These are phyloP conservation scores for Lucilia cuprina DNA, from an alignment of 1,140 invertebrate genomes.

Conservation along the genomic window DNA sequence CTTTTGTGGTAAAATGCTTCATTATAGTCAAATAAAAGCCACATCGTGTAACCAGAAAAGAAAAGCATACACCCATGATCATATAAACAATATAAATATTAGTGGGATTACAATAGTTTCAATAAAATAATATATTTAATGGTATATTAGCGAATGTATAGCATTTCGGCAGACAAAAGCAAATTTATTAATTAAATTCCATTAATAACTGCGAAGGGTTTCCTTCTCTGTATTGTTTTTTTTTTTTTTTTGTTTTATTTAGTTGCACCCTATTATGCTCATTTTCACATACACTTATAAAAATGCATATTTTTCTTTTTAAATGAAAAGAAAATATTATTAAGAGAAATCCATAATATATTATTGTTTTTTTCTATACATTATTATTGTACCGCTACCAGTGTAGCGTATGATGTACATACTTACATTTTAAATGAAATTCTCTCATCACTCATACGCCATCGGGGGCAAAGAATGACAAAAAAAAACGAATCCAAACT, in stretches of 20 bases:
- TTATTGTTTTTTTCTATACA: not conserved
- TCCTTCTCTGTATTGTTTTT: too few relatives aligned
- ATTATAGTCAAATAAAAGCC: not conserved
- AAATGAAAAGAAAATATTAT: constrained; percentile 7
- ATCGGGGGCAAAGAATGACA: not conserved
- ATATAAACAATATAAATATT: too few relatives aligned
- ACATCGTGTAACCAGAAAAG: not conserved
- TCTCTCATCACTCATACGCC: not conserved
- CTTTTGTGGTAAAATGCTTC: not conserved
- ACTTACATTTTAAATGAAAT: not conserved
- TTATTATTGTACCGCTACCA: not conserved
- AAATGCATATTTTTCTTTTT: not conserved
- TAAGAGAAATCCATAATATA: not conserved
- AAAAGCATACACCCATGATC: too few relatives aligned
- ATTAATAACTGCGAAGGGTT: too few relatives aligned
- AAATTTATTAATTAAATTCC: too few relatives aligned
- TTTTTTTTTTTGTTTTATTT: too few relatives aligned
- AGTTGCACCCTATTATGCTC: not conserved
- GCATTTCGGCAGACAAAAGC: too few relatives aligned
- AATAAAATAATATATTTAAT: too few relatives aligned
- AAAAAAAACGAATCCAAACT: too few relatives aligned
- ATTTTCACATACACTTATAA: too few relatives aligned
- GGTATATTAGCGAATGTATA: too few relatives aligned
- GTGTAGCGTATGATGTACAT: not conserved
- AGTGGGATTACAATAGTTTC: too few relatives aligned